Percentiles rank a stretch among this genome's conserved stretches.
Conservation (phyloP, 1,140 invertebrate genomes). For the Mylabris phalerata region DNA sequence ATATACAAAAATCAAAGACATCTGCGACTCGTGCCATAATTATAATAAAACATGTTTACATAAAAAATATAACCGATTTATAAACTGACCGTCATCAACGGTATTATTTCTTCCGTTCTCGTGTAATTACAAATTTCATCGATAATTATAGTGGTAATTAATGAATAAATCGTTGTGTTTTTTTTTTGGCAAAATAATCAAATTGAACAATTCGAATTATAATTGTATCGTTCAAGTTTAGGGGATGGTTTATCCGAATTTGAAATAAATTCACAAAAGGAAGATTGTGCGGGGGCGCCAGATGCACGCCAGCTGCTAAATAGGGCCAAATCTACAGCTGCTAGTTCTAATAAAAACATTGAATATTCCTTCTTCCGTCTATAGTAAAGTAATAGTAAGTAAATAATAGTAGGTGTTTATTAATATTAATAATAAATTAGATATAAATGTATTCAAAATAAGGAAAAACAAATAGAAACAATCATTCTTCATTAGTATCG, state of each 20-base stretch:
- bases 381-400: too few species aligned
- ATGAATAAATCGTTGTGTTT: too few species aligned
- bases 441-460: neutral
- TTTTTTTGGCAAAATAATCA: too few species aligned
- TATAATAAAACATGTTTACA: too few species aligned
- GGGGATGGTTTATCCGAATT: slow-evolving; percentile 5
- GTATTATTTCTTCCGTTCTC: too few species aligned
- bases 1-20: slow-evolving; percentile 8
- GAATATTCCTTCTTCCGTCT: neutral
- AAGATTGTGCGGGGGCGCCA: slow-evolving; percentile 16
- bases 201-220: too few species aligned
- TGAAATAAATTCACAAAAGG: slow-evolving; percentile 6
- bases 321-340: slow-evolving; percentile 12
- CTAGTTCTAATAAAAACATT: neutral
- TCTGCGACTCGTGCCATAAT: slow-evolving; percentile 7
- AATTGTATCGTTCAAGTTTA: neutral
- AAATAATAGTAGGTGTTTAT: neutral
- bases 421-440: neutral
- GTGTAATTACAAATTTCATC: too few species aligned
- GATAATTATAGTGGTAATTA: too few species aligned
- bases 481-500: too few species aligned
- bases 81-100: neutral
- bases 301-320: slow-evolving; percentile 17
- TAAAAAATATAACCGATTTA: neutral
- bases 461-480: too few species aligned